Evolutionary conservation across 2,888 invertebrate genomes (phyloP).

Genomic region (Eledona agricola): DNA sequence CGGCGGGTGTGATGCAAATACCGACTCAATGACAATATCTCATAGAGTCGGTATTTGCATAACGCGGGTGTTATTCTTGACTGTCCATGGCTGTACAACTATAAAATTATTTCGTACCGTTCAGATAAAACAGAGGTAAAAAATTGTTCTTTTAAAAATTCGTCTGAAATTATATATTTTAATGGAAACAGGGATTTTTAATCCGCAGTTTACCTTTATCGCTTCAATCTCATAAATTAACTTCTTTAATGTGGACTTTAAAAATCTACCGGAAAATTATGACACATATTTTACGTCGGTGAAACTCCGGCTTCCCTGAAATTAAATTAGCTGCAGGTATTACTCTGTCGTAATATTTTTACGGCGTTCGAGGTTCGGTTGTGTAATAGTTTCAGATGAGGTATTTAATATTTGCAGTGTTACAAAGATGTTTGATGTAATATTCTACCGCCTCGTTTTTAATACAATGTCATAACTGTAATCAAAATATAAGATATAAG

Average conservation of each 20-base stretch:
- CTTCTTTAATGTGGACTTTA: slow-evolving; percentile 38
- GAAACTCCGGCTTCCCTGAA: slow-evolving; percentile 45
- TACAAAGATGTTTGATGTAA: no score
- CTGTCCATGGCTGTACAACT: no score
- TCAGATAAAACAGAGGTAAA: slow-evolving; percentile 7
- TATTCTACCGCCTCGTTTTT: no score
- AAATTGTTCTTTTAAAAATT: slow-evolving; percentile 14
- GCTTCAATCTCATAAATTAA: slow-evolving; percentile 41
- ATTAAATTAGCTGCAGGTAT: slow-evolving; percentile 50
- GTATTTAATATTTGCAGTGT: slow-evolving; percentile 38
- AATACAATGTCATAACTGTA: no score
- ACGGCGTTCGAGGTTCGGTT: slow-evolving; percentile 38
- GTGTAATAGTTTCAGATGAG: slow-evolving; percentile 43
- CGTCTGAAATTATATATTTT: slow-evolving; percentile 28
- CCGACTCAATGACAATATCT: no score
- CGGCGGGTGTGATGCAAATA: no score
- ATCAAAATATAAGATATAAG: no score
- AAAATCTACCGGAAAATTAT: slow-evolving; percentile 41
- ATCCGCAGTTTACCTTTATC: slow-evolving; percentile 43
- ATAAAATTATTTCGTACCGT: no score
- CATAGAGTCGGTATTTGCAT: no score
- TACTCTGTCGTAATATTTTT: slow-evolving; percentile 51
- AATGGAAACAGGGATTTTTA: slow-evolving; percentile 39
- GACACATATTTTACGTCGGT: slow-evolving; percentile 42
- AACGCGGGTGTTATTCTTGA: no score